These are phyloP conservation scores for Tetranychus cinnabarinus DNA, from an alignment of 1,140 invertebrate genomes.

Conservation along the genomic window DNA sequence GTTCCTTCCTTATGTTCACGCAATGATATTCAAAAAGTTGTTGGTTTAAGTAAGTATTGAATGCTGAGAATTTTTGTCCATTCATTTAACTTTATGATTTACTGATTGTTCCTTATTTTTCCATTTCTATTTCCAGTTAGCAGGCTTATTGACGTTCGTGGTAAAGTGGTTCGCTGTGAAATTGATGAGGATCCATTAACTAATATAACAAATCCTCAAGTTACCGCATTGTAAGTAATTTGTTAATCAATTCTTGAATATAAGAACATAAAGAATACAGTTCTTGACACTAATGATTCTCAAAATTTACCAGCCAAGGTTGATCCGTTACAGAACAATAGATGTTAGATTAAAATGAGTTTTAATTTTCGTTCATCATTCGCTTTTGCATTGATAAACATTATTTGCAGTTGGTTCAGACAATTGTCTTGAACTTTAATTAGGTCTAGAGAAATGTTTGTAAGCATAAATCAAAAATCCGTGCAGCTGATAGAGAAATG, in stretches of 20 bases:
- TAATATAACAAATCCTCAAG: background rate
- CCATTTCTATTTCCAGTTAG: background rate
- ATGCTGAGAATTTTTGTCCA: background rate
- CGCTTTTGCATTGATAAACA: no score
- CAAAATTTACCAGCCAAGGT: no score
- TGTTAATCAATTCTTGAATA: background rate
- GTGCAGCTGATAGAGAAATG: no score
- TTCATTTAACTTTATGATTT: background rate
- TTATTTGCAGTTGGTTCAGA: no score
- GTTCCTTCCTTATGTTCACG: conserved; percentile 15
- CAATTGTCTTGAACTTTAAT: no score
- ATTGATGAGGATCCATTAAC: background rate
- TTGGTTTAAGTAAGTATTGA: conserved; percentile 3
- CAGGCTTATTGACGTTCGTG: conserved; percentile 5
- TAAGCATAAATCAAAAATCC: no score
- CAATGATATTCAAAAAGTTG: conserved; percentile 14
- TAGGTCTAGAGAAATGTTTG: no score
- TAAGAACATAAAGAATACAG: no score
- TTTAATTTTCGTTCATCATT: no score
- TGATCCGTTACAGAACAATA: background rate
- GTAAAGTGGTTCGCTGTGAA: conserved; percentile 7
- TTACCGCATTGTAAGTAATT: conserved; percentile 1
- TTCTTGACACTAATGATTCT: no score
- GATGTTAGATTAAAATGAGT: background rate
- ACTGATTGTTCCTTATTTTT: background rate